These are phyloP conservation scores for Diarsia mendica DNA, from an alignment of 2,888 invertebrate genomes.

Conservation along the genomic window DNA sequence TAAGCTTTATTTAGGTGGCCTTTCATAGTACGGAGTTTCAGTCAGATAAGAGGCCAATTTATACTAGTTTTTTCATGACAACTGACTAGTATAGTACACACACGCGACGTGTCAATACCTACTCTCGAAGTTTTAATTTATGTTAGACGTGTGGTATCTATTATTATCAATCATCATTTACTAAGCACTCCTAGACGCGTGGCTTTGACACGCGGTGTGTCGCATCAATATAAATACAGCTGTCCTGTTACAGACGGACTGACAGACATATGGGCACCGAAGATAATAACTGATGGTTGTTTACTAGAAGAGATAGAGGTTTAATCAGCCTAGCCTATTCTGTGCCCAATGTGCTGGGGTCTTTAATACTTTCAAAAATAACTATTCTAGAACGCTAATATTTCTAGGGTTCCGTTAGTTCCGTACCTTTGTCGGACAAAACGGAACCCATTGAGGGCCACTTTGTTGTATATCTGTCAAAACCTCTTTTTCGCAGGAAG, in stretches of 20 bases:
- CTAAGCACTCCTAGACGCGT: constrained; percentile 48
- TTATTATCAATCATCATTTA: constrained; percentile 24
- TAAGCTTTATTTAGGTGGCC: no score
- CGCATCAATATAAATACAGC: constrained; percentile 17
- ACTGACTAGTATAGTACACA: neutral
- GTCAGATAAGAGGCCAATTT: neutral
- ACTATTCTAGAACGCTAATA: no score
- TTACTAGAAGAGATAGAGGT: neutral
- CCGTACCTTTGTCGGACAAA: no score
- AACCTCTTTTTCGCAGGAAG: no score
- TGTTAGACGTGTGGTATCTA: constrained; percentile 23
- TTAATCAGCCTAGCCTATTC: no score
- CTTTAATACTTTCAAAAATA: no score
- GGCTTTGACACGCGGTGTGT: constrained; percentile 21
- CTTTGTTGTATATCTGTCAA: no score
- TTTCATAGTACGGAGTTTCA: neutral
- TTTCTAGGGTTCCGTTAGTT: no score
- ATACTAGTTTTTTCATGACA: neutral
- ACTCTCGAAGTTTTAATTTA: constrained; percentile 7
- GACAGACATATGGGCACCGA: constrained; percentile 7
- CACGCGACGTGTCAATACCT: constrained; percentile 27
- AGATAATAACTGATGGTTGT: neutral
- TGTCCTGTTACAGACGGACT: neutral
- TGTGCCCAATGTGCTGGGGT: no score
- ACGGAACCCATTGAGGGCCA: no score